phyloP scores from a whole-genome alignment of 1,140 invertebrate genomes.

The Saccostrea echinata region DNA sequence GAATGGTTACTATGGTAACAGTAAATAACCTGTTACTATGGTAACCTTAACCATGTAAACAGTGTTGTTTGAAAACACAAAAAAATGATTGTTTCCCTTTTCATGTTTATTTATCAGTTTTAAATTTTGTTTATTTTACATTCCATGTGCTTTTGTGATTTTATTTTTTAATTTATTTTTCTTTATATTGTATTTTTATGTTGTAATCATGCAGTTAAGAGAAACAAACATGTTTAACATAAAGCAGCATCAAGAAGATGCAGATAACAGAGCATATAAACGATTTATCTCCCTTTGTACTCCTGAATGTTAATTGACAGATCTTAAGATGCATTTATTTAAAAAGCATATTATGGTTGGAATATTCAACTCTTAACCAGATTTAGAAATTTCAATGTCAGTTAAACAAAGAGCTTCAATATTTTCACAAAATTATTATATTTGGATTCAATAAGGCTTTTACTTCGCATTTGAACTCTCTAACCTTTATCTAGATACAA shows the following conservation, averaged over 20 bases:
- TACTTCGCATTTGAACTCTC: too few species aligned
- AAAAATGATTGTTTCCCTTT: neutral
- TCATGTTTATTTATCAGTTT: slow-evolving; percentile 27
- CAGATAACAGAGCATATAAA: neutral
- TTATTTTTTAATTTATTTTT: slow-evolving; percentile 32
- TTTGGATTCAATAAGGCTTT: too few species aligned
- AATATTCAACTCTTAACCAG: neutral
- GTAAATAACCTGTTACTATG: neutral
- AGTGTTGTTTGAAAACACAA: slow-evolving; percentile 1
- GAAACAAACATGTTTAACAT: neutral
- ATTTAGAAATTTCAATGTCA: neutral
- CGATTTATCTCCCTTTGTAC: neutral
- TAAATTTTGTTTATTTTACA: slow-evolving; percentile 38
- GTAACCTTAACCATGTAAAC: too few species aligned
- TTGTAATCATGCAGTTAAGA: slow-evolving; percentile 24
- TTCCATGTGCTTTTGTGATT: slow-evolving; percentile 8
- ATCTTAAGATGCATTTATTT: neutral
- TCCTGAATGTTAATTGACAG: neutral
- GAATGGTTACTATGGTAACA: neutral
- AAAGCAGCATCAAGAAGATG: neutral
- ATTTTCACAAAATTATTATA: neutral
- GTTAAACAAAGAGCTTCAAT: neutral
- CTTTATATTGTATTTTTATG: slow-evolving; percentile 32
- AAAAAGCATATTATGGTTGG: neutral
- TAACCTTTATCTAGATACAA: too few species aligned